phyloP scores from a whole-genome alignment of 1,140 invertebrate genomes.

The Geopemphigus sp. region DNA sequence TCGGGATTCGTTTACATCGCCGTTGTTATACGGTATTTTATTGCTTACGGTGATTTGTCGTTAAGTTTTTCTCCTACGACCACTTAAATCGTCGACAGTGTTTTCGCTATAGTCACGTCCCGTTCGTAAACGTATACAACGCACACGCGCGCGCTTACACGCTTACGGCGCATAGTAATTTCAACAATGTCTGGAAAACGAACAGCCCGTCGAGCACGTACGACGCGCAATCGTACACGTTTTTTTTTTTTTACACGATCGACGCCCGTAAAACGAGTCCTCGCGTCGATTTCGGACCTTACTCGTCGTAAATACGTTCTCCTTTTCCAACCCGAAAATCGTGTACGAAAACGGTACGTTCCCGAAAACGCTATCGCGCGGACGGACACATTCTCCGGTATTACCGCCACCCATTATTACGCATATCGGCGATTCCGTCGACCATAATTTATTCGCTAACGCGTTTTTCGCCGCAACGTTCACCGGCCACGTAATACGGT shows the following conservation, averaged over 20 bases:
- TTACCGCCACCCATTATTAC: not conserved
- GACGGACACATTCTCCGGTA: not conserved
- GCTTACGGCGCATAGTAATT: not conserved
- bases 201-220: not conserved
- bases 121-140: no score
- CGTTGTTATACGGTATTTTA: no score
- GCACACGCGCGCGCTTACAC: not conserved
- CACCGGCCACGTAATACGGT: constrained; percentile 7
- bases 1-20: no score
- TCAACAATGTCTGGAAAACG: not conserved
- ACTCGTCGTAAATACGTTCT: not conserved
- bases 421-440: not conserved
- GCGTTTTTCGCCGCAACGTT: no score
- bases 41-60: no score
- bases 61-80: no score
- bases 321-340: no score
- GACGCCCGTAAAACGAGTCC: not conserved
- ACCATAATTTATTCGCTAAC: not conserved
- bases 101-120: not conserved
- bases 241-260: no score
- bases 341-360: not conserved
- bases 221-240: not conserved
- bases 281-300: not conserved
- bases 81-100: not conserved
- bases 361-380: not conserved